Evolutionary conservation across 2,888 invertebrate genomes (phyloP), one percentile per base, ranked within the genome.

Genomic region (Noctuana brunneofusca): DNA sequence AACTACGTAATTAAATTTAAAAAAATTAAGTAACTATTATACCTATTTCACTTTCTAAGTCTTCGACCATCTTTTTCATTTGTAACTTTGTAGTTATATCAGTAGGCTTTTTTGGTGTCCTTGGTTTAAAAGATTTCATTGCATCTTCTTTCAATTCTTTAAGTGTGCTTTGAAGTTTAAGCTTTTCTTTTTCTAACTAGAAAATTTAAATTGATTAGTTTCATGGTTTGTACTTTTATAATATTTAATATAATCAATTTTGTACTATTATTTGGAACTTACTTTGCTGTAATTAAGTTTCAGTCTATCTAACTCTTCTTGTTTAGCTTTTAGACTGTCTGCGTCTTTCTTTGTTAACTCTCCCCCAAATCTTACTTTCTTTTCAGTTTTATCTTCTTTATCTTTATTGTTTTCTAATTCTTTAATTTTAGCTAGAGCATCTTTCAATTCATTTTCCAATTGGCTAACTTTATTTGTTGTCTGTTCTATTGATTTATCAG

Each of bases 1-100:
- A 22, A 11, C 18, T 9, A 12, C n/a, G n/a, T 48, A 12, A n/a
- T n/a, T 1, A 48, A 35, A n/a, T n/a, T 9, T 48, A 20, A 30
- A 9, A 27, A 30, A 6, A 48, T 38, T 38, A 14, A 38, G 20
- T 8, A 22, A 18, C 43, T 38, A 12, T 20, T 64, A 79, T 85
- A 94, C 95, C 94, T 69, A 97, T 95, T 92, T 98, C 97, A 76
- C 94, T 96, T 85, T 97, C 97, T 70, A 97, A 89, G 68, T 98
- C 97, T 64, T 96, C 95, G 1, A 97, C 95, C 95, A 97, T 96
- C 74, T 94, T 96, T 72, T 95, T 96, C 74, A 97, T 86, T 82
- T 95, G 95, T 53, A 95, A 78, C 84, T 95, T 95, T 1, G 95
- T 94, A 27, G 94, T 95, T 56, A 94, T 84, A 74, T 96, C 96